Evolutionary conservation across 2,888 invertebrate genomes (phyloP), one percentile per base, ranked within the genome.

Genomic region (Brachypalpus laphriformis): DNA sequence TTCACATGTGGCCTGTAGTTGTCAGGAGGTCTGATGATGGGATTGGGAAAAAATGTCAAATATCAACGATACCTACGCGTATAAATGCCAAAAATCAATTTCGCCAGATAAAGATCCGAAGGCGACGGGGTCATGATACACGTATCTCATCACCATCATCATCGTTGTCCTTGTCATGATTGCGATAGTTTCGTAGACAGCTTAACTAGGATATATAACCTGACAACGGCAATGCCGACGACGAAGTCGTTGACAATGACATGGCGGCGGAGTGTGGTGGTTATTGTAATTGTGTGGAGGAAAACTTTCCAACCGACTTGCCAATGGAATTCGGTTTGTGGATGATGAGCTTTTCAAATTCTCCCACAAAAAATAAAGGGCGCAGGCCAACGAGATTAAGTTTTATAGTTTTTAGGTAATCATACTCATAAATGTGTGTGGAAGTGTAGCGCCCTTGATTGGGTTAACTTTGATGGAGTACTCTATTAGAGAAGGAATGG

Each of bases 371-470:
- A 47, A 45, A 28, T 14, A 40, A 6, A 9, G 71, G 3, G 40
- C 40, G 51, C 31, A 49, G 61, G 54, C 18, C 28, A 54, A 70
- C 42, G 20, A 4, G 54, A 77, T 68, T 74, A 37, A 45, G 11
- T 66, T 74, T 80, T 59, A 80, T 66, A 68, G 66, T 68, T 68
- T 68, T 45, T 25, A 20, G 65, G 28, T 65, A 74, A 74, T 25
- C 74, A 45, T 7, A 49, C n/a, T n/a, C n/a, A n/a, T n/a, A 11
- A 2, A 34, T 20, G 28, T n/a, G 37, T 47, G 31, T 16, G 11
- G 18, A 59, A 37, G 11, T 47, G 16, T 11, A 5, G 14, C 1
- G 11, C 31, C 47, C 5, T 20, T 42, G 40, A 63, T 45, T 61
- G 28, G 42, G 28, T 28, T 20, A 28, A 18, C 11, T 8, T 45